phyloP scores from a whole-genome alignment of 2,113 vertebrate species.

The Halcyon malimbica region DNA sequence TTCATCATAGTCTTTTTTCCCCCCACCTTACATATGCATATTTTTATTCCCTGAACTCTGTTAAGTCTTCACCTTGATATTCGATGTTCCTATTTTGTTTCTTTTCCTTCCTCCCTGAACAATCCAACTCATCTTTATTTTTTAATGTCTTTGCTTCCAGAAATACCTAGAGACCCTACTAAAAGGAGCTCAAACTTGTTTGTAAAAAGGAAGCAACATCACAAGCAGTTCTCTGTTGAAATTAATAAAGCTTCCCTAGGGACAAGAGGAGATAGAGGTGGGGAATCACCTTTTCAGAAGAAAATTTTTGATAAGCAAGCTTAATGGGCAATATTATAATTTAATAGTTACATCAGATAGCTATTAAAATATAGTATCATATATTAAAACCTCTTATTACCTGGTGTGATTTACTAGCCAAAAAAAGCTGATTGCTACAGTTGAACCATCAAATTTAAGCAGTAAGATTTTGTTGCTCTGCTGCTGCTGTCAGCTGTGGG shows the following conservation, averaged over 20 bases:
- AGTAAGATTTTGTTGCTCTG: not conserved
- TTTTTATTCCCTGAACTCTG: not conserved
- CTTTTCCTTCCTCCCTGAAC: not conserved
- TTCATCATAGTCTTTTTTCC: accelerated
- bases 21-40: accelerated
- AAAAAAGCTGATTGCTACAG: not conserved
- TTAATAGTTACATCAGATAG: not conserved
- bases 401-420: not conserved
- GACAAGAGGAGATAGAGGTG: not conserved
- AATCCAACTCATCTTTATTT: not conserved
- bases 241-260: not conserved
- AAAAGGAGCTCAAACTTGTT: not conserved
- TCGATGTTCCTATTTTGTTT: not conserved
- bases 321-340: conserved; percentile 17
- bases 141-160: not conserved
- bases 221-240: conserved; percentile 4
- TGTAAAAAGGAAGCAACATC: not conserved
- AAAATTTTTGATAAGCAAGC: not conserved
- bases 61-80: not conserved
- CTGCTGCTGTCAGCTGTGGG: not conserved
- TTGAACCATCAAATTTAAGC: not conserved
- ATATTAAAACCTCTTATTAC: conserved; percentile 22
- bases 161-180: not conserved
- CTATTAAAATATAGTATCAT: conserved; percentile 33
- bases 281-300: not conserved